Percentiles rank a stretch among this genome's conserved stretches.
Conservation (phyloP, 2,113 vertebrate genomes). For the Isurus oxyrinchus region DNA sequence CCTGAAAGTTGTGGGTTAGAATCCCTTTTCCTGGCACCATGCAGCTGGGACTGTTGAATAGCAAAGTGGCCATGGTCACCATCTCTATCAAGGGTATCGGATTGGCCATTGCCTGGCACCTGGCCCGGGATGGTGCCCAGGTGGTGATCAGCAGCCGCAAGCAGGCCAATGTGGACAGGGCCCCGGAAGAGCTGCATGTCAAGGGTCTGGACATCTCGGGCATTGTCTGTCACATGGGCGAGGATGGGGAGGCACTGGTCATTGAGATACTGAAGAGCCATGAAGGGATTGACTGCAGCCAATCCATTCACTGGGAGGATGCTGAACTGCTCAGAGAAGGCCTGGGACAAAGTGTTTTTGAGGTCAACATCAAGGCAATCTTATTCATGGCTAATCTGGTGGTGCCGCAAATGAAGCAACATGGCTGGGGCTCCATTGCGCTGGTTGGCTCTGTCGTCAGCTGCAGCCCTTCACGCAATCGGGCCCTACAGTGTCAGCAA, state of each 20-base stretch:
- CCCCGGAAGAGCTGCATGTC: conserved; percentile 56
- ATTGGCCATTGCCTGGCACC: conserved; percentile 64
- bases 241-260: conserved; percentile 69
- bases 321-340: conserved; percentile 67
- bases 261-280: conserved; percentile 65
- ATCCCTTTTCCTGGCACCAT: no score
- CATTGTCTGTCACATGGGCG: conserved; percentile 73
- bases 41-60: not conserved
- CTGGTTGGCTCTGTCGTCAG: conserved; percentile 67
- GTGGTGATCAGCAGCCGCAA: conserved; percentile 79
- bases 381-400: conserved; percentile 70
- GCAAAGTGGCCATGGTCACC: conserved; percentile 53
- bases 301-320: conserved; percentile 72
- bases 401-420: conserved; percentile 73
- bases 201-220: conserved; percentile 60
- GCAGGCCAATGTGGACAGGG: conserved; percentile 69
- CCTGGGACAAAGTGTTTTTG: conserved; percentile 82
- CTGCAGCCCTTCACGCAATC: conserved; percentile 62
- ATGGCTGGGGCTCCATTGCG: conserved; percentile 74
- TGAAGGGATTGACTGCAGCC: conserved; percentile 72
- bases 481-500: conserved; percentile 82
- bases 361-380: conserved; percentile 69
- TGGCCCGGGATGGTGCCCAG: conserved; percentile 69
- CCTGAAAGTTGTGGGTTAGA: no score
- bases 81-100: conserved; percentile 64